Conservation (phyloP, 1,140 invertebrate genomes). For the Eciton burchellii region DNA sequence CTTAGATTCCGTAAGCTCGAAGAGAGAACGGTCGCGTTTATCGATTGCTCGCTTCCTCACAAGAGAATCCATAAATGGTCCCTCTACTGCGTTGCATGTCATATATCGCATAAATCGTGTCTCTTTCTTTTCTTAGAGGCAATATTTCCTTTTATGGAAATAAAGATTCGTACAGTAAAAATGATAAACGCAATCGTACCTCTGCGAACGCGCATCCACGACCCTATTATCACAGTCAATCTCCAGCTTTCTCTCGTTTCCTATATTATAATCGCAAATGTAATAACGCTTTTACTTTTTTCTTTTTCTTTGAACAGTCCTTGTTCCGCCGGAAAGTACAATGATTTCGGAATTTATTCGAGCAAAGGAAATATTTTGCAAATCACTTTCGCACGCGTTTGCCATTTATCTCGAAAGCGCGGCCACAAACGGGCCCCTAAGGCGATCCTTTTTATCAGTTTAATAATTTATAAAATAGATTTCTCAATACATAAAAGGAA, state of each 20-base stretch:
- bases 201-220: slow-evolving; percentile 73
- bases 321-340: slow-evolving; percentile 57
- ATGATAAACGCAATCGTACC: slow-evolving; percentile 70
- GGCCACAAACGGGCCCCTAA: not conserved
- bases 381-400: slow-evolving; percentile 44
- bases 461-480: no score
- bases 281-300: slow-evolving; percentile 55
- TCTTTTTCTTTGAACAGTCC: slow-evolving; percentile 44
- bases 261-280: slow-evolving; percentile 67
- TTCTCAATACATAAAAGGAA: not conserved
- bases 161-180: not conserved
- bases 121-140: slow-evolving; percentile 4
- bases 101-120: not conserved
- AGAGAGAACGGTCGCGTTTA: slow-evolving; percentile 60
- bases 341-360: slow-evolving; percentile 48
- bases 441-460: not conserved
- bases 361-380: slow-evolving; percentile 66
- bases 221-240: slow-evolving; percentile 83
- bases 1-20: slow-evolving; percentile 69
- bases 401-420: slow-evolving; percentile 33
- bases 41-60: not conserved
- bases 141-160: not conserved
- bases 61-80: not conserved
- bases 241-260: slow-evolving; percentile 69
- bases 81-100: not conserved